Conservation (phyloP, 2,888 invertebrate species). For the Pantelozetes paolii region DNA sequence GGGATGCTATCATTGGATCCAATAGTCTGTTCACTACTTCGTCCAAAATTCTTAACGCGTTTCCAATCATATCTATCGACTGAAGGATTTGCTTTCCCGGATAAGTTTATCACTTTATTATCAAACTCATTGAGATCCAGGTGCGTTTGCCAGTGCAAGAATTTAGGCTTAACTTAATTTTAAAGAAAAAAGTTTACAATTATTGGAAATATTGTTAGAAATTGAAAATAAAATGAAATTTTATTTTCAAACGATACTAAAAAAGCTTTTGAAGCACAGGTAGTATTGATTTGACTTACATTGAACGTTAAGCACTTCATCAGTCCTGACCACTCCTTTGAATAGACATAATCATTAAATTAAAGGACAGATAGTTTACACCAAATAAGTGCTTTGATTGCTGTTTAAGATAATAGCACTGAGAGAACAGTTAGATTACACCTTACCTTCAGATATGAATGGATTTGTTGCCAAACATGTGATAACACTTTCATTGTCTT, state of each 20-base stretch:
- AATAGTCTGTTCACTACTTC: neutral
- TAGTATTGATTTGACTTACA: neutral
- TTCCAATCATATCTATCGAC: conserved; percentile 28
- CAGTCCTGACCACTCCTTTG: conserved; percentile 22
- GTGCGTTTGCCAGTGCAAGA: neutral
- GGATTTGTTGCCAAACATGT: conserved; percentile 33
- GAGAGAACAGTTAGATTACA: neutral
- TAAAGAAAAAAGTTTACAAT: neutral
- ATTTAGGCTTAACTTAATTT: conserved; percentile 26
- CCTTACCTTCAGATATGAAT: conserved; percentile 25
- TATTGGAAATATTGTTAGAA: no score
- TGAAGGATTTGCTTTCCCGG: conserved; percentile 26
- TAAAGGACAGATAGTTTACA: neutral
- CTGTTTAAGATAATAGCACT: neutral
- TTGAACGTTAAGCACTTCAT: conserved; percentile 5
- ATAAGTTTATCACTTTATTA: conserved; percentile 15
- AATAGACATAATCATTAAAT: neutral
- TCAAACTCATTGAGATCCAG: conserved; percentile 29
- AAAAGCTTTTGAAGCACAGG: neutral
- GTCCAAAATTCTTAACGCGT: conserved; percentile 11
- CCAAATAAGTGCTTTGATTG: conserved; percentile 1
- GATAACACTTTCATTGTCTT: conserved; percentile 31
- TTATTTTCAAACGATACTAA: no score
- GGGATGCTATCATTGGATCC: conserved; percentile 12
- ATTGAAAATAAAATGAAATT: no score